Evolutionary conservation across 2,797 vertebrate genomes (phyloP).

Genomic region (Myotis findleyi): DNA sequence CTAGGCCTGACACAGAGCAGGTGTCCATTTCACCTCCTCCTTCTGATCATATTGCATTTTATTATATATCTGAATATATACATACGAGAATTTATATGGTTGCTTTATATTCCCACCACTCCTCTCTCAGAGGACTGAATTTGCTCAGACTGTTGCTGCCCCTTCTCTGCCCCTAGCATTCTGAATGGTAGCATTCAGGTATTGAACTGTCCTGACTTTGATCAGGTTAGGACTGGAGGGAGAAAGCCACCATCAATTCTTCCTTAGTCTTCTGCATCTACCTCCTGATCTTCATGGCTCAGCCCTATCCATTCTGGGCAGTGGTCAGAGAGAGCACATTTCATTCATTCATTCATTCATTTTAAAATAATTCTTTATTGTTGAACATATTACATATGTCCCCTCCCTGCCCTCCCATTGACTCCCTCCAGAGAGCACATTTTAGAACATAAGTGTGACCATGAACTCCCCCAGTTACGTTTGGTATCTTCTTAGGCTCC

Average conservation of each 20-base stretch:
- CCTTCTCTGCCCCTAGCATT: background rate
- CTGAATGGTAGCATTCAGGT: background rate
- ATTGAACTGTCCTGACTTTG: background rate
- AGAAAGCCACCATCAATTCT: background rate
- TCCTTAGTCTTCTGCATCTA: background rate
- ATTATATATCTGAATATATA: background rate
- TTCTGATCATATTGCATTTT: background rate
- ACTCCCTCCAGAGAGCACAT: background rate
- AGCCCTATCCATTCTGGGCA: background rate
- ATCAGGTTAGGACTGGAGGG: background rate
- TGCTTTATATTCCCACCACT: background rate
- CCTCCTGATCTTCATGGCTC: background rate
- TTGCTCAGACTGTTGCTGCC: background rate
- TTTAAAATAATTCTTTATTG: too few relatives aligned
- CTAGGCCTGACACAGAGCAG: background rate
- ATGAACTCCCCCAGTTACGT: background rate
- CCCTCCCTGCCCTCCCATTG: too few relatives aligned
- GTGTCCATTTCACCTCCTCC: background rate
- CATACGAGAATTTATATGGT: background rate
- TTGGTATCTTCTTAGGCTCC: background rate
- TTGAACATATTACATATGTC: too few relatives aligned
- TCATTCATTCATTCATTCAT: background rate
- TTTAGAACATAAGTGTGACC: background rate
- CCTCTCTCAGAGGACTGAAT: background rate
- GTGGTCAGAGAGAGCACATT: background rate